Base-by-base conservation (phyloP, 2,797 vertebrate species). In the Sciurus carolinensis region DNA sequence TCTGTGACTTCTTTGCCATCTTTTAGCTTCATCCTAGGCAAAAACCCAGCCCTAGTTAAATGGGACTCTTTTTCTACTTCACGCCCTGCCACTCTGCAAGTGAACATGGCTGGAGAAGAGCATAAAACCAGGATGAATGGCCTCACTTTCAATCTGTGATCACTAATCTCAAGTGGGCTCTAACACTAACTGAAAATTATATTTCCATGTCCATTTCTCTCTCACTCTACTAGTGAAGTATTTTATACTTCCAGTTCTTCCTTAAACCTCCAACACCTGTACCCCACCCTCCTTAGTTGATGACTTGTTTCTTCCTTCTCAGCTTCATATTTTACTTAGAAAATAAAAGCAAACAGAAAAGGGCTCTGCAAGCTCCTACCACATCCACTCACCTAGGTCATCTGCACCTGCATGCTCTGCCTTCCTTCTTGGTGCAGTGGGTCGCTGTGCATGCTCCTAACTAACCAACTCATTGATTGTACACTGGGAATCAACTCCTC, bases 171-270 rank as follows among this genome's bases (percentile, higher is more conserved):
- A 95, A 69, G 44, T 50, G 76, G 44, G 26, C 36, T 87, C 42
- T 87, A 86, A 50, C 64, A 64, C 42, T 86, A 86, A 92, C n/a
- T 69, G 33, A 59, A 69, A 97, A 57, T 57, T 86, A 28, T 79
- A 83, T 95, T 79, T 94, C 75, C 30, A 62, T 22, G 67, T 18
- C 69, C 11, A 42, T 92, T 92, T 87, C n/a, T 67, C 39, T 81
- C 14, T 47, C 28, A 85, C 24, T 57, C 1, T 87, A 44, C 30
- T 42, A 87, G 69, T 73, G 26, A 26, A 54, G 24, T 67, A 17
- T 79, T 62, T 77, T 57, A 20, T 28, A 69, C 28, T 24, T 59
- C 42, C 14, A 52, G n/a, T 24, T 75, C 26, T 50, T 75, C 69
- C 44, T 72, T 79, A 90, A 93, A 79, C 30, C 14, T 67, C 9